Conservation (phyloP, 2,888 invertebrate genomes). For the Bruchidius siliquastri region DNA sequence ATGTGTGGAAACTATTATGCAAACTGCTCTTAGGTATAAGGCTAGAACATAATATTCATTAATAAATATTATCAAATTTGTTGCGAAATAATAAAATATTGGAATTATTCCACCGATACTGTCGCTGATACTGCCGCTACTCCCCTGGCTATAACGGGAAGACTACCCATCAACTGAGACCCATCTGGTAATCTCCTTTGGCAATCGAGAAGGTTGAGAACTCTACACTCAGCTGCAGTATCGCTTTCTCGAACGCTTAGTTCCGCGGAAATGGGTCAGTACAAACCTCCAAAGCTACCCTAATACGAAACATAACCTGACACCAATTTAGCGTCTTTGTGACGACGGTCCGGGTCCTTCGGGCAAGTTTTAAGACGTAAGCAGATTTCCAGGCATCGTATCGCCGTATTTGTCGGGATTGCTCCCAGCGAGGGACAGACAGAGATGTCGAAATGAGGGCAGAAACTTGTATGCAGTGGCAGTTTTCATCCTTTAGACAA, state of each 20-base stretch:
- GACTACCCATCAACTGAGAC: no score
- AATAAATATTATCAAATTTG: no score
- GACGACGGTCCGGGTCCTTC: background rate
- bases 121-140: no score
- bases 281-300: background rate
- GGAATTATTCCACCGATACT: no score
- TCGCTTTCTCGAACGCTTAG: background rate
- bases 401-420: background rate
- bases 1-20: no score
- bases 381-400: background rate
- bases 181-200: no score
- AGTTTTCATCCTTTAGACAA: background rate
- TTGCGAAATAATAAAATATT: no score
- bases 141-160: no score
- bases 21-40: no score
- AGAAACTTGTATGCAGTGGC: background rate
- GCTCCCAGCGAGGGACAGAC: background rate
- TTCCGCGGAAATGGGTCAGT: background rate
- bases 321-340: background rate
- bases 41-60: no score
- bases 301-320: background rate
- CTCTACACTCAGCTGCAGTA: background rate
- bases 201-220: background rate
- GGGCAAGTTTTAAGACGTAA: background rate
- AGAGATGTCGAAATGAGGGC: background rate